phyloP scores from a whole-genome alignment of 2,113 vertebrate genomes.

The Hiodon tergisus region DNA sequence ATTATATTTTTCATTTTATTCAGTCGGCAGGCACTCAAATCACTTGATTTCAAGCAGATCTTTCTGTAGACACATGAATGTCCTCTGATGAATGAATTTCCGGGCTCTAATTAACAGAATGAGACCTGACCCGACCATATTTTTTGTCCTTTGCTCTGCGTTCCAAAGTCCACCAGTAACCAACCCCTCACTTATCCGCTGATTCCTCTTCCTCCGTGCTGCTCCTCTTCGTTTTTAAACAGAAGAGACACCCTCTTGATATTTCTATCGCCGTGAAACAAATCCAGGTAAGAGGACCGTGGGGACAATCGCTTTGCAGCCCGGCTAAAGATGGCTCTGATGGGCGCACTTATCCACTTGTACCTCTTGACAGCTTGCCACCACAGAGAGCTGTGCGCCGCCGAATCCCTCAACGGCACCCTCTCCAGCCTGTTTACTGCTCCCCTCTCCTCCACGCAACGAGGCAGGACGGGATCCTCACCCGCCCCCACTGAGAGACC shows the following conservation, averaged over 20 bases:
- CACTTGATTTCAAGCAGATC: no score
- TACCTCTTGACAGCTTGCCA: slow-evolving; percentile 7
- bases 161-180: no score
- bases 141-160: no score
- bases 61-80: no score
- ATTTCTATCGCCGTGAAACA: slow-evolving; percentile 8
- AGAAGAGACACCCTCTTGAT: background rate
- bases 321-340: background rate
- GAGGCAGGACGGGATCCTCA: no score
- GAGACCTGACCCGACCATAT: no score
- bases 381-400: background rate
- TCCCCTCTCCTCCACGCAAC: background rate
- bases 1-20: no score
- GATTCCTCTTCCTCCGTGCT: background rate
- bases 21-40: no score
- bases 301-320: background rate
- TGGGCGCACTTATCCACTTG: slow-evolving; percentile 10
- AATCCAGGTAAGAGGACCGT: slow-evolving; percentile 3
- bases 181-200: background rate
- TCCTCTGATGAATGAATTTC: no score
- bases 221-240: slow-evolving; percentile 7
- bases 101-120: no score
- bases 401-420: background rate
- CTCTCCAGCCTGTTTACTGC: background rate
- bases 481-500: background rate